phyloP scores from a whole-genome alignment of 1,140 invertebrate species.

The Pararge aegeria region DNA sequence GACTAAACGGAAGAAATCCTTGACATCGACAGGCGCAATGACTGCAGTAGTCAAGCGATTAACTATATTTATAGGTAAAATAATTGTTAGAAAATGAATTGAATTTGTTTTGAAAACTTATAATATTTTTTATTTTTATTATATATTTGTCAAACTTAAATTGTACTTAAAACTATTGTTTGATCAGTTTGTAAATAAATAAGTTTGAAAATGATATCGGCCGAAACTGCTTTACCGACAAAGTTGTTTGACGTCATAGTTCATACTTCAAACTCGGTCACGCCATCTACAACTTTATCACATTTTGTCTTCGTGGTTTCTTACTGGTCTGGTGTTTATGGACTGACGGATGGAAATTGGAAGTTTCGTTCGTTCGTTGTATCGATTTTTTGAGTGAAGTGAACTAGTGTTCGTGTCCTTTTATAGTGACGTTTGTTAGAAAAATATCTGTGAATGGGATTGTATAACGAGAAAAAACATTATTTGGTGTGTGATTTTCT shows the following conservation, averaged over 20 bases:
- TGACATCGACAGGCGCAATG: slow-evolving; percentile 65
- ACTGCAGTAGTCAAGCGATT: slow-evolving; percentile 42
- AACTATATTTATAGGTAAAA: neutral
- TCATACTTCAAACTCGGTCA: slow-evolving; percentile 39
- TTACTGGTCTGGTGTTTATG: slow-evolving; percentile 17
- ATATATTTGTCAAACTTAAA: neutral
- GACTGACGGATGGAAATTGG: slow-evolving; percentile 79
- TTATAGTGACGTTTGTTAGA: slow-evolving; percentile 86
- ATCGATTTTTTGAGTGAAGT: slow-evolving; percentile 89
- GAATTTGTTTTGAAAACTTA: neutral
- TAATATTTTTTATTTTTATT: neutral
- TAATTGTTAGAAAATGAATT: neutral
- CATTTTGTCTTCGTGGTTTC: slow-evolving; percentile 50
- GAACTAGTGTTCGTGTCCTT: slow-evolving; percentile 86
- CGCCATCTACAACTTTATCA: slow-evolving; percentile 76
- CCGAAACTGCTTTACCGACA: slow-evolving; percentile 34
- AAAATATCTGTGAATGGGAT: slow-evolving; percentile 89
- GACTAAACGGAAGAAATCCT: slow-evolving; percentile 66
- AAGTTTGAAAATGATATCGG: slow-evolving; percentile 17
- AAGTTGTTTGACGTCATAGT: slow-evolving; percentile 38
- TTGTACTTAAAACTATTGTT: neutral
- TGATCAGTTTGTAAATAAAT: slow-evolving; percentile 11
- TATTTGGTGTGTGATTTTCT: slow-evolving; percentile 82
- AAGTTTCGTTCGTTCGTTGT: slow-evolving; percentile 83
- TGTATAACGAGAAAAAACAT: slow-evolving; percentile 83